Conservation (phyloP, 2,113 vertebrate genomes). For the Zosterops pallidus region DNA sequence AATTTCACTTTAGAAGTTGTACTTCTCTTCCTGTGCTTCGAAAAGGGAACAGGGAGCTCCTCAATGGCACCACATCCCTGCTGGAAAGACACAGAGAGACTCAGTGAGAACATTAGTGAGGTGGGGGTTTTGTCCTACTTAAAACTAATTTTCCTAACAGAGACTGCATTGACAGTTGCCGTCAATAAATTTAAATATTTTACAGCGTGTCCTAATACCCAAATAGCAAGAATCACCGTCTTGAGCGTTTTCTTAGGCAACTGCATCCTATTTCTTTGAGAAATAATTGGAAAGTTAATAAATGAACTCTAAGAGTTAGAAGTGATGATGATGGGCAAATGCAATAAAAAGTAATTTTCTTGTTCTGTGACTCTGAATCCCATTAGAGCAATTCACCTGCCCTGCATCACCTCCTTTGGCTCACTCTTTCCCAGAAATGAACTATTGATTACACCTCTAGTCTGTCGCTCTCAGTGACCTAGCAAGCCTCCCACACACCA, state of each 20-base stretch:
- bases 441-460: neutral
- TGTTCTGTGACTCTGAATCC: neutral
- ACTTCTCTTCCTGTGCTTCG: neutral
- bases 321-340: neutral
- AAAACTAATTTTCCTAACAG: neutral
- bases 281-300: neutral
- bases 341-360: neutral
- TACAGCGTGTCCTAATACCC: neutral
- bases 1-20: neutral
- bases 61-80: accelerated
- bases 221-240: neutral
- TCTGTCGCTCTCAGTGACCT: neutral
- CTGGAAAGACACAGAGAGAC: neutral
- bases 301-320: neutral
- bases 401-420: neutral
- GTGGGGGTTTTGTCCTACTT: neutral
- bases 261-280: neutral
- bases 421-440: neutral
- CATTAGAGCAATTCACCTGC: neutral
- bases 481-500: neutral
- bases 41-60: neutral
- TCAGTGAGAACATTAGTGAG: neutral
- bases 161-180: neutral
- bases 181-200: neutral
- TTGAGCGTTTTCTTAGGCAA: neutral